Evolutionary conservation across 2,113 vertebrate genomes (phyloP).

Genomic region (Passer montanus): DNA sequence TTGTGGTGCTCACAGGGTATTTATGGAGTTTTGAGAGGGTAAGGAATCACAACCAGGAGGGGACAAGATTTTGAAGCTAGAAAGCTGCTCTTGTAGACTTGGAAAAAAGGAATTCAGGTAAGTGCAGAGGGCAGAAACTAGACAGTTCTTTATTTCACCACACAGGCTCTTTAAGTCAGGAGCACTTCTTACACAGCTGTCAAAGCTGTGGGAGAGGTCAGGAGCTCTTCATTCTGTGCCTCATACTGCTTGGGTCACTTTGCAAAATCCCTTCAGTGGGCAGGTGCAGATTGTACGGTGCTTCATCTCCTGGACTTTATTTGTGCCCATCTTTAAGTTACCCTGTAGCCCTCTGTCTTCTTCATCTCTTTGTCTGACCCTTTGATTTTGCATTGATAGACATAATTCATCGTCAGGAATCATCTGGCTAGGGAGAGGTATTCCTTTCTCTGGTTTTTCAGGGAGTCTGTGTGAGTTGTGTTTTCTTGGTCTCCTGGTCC

Average conservation of each 20-base stretch:
- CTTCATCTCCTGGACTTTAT: background rate
- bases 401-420: background rate
- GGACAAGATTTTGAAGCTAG: background rate
- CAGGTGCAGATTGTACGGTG: background rate
- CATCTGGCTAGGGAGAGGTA: background rate
- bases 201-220: background rate
- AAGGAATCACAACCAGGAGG: background rate
- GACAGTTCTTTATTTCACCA: background rate
- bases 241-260: background rate
- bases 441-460: background rate
- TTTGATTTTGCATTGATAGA: background rate
- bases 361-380: background rate
- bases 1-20: background rate
- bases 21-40: background rate
- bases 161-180: background rate
- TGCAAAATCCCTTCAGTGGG: background rate
- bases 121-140: background rate
- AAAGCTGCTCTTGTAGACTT: background rate
- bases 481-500: background rate
- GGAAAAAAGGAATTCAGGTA: background rate
- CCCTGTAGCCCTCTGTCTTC: background rate
- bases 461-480: background rate
- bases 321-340: background rate
- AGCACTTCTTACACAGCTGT: background rate
- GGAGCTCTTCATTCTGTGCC: background rate